Evolutionary conservation across 2,797 vertebrate genomes (phyloP).

Genomic region (Phrynocephalus vlangalii): DNA sequence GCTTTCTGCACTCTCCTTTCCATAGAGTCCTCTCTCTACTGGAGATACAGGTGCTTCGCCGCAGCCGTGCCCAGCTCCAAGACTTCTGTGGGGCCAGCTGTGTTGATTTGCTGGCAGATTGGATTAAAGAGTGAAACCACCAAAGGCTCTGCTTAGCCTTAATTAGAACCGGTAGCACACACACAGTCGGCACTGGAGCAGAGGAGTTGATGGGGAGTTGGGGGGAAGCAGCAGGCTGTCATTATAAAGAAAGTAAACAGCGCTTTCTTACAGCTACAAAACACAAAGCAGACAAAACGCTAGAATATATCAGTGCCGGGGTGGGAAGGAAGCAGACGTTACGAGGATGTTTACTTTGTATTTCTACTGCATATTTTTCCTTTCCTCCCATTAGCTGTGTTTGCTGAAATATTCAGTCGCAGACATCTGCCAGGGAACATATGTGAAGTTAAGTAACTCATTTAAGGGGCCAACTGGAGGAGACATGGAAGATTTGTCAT

Average conservation of each 20-base stretch:
- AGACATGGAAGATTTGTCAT: not conserved
- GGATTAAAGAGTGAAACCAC: conserved; percentile 53
- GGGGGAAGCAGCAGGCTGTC: conserved; percentile 63
- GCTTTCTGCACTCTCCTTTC: not conserved
- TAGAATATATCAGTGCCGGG: conserved; percentile 18
- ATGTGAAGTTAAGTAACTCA: not conserved
- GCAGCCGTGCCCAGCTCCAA: not conserved
- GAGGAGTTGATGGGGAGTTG: conserved; percentile 54
- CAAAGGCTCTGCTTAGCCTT: conserved; percentile 53
- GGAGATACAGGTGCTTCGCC: not conserved
- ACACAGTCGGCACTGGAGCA: conserved; percentile 52
- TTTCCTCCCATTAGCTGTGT: not conserved
- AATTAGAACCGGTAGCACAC: conserved; percentile 61
- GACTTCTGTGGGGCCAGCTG: not conserved
- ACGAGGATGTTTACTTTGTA: conserved; percentile 31
- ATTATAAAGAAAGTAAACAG: conserved; percentile 67
- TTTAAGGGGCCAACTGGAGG: not conserved
- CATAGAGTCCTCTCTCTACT: not conserved
- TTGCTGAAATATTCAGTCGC: not conserved
- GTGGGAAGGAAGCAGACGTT: conserved; percentile 2
- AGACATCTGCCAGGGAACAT: not conserved
- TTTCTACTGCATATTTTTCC: not conserved
- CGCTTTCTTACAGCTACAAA: conserved; percentile 7
- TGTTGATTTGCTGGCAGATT: conserved; percentile 41
- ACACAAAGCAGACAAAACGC: conserved; percentile 13